Conservation (phyloP, 2,888 invertebrate genomes). For the Tipula helvola region DNA sequence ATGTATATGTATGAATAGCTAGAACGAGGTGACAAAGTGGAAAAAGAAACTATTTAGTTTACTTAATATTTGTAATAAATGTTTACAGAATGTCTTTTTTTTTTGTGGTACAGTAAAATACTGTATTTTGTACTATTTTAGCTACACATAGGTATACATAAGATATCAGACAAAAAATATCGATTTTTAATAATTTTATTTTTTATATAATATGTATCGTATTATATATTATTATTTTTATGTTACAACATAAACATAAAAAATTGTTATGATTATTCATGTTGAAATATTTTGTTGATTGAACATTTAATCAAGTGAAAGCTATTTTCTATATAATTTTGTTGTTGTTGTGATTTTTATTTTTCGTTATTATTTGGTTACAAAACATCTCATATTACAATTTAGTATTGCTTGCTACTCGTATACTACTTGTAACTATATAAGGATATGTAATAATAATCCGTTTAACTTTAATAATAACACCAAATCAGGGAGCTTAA, state of each 20-base stretch:
- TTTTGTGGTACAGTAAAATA: not conserved
- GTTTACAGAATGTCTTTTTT: not conserved
- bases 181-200: not conserved
- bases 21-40: not conserved
- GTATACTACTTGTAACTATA: not conserved
- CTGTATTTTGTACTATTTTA: not conserved
- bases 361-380: not conserved
- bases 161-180: not conserved
- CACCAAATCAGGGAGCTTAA: not conserved
- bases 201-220: not conserved
- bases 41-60: not conserved
- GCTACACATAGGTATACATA: not conserved
- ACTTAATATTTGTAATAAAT: not conserved
- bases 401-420: not conserved
- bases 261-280: constrained; percentile 8
- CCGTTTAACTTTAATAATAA: not conserved
- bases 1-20: not conserved
- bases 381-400: not conserved
- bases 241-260: not conserved
- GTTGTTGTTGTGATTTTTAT: not conserved
- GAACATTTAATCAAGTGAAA: constrained; percentile 9
- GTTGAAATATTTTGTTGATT: constrained; percentile 9
- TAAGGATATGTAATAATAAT: not conserved
- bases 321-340: not conserved
- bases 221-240: not conserved